phyloP scores from a whole-genome alignment of 2,888 invertebrate species.

The Auanema freiburgensis region DNA sequence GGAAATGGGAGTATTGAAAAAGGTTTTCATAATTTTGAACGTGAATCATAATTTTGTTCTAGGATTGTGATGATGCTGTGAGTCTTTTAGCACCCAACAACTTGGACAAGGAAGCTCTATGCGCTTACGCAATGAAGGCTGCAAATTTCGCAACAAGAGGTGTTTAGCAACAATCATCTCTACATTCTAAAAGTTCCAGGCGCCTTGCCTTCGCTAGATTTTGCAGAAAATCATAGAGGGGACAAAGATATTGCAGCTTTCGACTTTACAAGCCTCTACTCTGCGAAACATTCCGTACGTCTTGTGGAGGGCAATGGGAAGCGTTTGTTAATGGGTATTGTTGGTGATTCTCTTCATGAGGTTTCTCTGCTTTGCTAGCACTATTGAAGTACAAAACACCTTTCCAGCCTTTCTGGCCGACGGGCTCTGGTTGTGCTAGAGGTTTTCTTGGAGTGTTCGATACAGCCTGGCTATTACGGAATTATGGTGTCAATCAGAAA shows the following conservation, averaged over 20 bases:
- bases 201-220: slow-evolving; percentile 72
- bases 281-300: slow-evolving; percentile 80
- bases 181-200: slow-evolving; percentile 73
- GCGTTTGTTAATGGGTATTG: slow-evolving; percentile 82
- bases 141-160: slow-evolving; percentile 83
- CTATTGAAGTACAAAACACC: not conserved
- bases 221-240: slow-evolving; percentile 95
- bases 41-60: not conserved
- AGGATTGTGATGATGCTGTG: slow-evolving; percentile 89
- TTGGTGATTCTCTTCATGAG: slow-evolving; percentile 93
- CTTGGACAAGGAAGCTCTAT: slow-evolving; percentile 84
- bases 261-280: slow-evolving; percentile 98
- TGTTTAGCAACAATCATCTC: not conserved
- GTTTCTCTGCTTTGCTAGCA: no score
- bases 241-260: slow-evolving; percentile 80
- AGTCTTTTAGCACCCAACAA: slow-evolving; percentile 83
- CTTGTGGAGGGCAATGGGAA: slow-evolving; percentile 78
- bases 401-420: slow-evolving; percentile 84
- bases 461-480: slow-evolving; percentile 89
- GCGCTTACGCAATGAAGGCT: slow-evolving; percentile 87
- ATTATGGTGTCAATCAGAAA: slow-evolving; percentile 76
- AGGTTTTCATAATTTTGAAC: slow-evolving; percentile 16
- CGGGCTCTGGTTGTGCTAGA: slow-evolving; percentile 94
- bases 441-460: slow-evolving; percentile 94
- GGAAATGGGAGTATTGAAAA: slow-evolving; percentile 43